A percentile compares a stretch with the other conserved stretches of the same genome.
Evolutionary conservation across 2,113 vertebrate genomes (phyloP).

Genomic region (Scopus umbretta): DNA sequence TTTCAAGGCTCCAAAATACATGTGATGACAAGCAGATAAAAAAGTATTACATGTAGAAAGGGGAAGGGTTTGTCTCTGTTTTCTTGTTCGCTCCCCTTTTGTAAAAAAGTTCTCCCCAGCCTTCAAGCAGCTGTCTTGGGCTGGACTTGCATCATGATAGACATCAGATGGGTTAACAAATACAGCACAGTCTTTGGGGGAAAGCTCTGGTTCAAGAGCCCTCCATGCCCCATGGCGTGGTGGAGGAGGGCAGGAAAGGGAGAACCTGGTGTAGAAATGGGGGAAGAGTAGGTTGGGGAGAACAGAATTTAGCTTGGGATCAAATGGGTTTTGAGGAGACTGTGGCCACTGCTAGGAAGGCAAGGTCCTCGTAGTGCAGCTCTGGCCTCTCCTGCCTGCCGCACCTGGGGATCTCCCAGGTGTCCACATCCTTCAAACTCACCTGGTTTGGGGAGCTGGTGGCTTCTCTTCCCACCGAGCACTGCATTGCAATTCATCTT

Average conservation of each 20-base stretch:
- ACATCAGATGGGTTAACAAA: neutral
- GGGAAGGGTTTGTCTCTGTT: neutral
- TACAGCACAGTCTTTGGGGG: neutral
- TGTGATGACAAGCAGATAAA: neutral
- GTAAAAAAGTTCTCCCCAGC: neutral
- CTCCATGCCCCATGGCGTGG: neutral
- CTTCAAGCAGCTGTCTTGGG: neutral
- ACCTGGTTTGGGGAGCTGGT: neutral
- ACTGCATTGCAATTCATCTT: neutral
- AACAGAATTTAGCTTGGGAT: neutral
- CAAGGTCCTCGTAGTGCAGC: fast-evolving
- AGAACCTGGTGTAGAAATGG: neutral
- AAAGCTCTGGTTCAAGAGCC: neutral
- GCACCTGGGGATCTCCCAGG: neutral
- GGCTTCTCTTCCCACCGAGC: neutral
- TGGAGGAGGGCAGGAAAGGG: neutral
- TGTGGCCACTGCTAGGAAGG: fast-evolving
- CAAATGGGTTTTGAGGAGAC: neutral
- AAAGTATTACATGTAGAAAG: neutral
- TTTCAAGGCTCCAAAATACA: neutral
- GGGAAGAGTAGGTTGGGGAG: neutral
- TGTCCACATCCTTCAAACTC: neutral
- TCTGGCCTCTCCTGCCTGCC: neutral
- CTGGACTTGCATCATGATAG: fast-evolving
- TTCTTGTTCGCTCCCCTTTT: neutral